phyloP scores from a whole-genome alignment of 1,140 invertebrate species.

The Papilio helenus region DNA sequence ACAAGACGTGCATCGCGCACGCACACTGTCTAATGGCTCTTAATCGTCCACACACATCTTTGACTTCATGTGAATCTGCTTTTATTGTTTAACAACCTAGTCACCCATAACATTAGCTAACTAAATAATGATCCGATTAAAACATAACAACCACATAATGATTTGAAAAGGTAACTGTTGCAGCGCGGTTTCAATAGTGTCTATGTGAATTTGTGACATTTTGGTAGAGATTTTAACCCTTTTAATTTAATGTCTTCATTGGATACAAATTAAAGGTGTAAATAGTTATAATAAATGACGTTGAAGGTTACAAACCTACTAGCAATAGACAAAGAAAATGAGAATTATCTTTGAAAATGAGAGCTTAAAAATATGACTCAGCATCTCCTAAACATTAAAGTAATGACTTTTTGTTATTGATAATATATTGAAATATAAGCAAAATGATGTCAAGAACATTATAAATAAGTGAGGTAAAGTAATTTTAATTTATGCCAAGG shows the following conservation, averaged over 20 bases:
- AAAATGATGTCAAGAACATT: conserved; percentile 13
- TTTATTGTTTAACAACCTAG: neutral
- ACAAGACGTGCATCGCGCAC: conserved; percentile 9
- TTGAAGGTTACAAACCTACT: too few relatives aligned
- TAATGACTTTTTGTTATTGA: neutral
- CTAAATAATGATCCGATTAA: neutral
- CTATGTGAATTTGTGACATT: too few relatives aligned
- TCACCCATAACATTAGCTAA: neutral
- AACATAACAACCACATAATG: neutral
- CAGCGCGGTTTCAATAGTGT: too few relatives aligned
- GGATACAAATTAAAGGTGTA: too few relatives aligned
- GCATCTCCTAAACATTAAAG: neutral
- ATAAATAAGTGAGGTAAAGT: conserved; percentile 7
- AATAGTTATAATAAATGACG: too few relatives aligned
- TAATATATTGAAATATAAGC: conserved; percentile 11
- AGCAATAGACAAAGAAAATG: neutral
- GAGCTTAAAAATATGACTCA: neutral
- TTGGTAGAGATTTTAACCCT: too few relatives aligned
- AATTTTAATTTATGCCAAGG: conserved; percentile 20
- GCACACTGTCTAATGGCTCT: conserved; percentile 15
- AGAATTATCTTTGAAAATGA: too few relatives aligned
- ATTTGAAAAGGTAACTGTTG: too few relatives aligned
- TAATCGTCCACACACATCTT: conserved; percentile 17
- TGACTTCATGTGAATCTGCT: neutral
- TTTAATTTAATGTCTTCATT: too few relatives aligned